Conservation (phyloP, 2,113 vertebrate species). For the Orientallactaga bullata region DNA sequence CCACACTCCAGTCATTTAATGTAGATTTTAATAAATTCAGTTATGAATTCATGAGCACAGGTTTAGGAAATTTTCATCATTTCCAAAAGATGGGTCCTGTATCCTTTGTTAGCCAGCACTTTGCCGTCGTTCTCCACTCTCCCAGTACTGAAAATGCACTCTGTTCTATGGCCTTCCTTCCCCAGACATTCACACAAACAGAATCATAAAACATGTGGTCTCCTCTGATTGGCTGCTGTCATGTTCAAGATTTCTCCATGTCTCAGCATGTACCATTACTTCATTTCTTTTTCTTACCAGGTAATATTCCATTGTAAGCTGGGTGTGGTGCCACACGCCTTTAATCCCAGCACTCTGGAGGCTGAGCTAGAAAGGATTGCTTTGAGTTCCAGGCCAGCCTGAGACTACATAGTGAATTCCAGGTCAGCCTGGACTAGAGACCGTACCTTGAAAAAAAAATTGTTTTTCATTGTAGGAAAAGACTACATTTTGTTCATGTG, state of each 20-base stretch:
- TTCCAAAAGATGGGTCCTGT: not conserved
- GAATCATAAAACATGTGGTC: not conserved
- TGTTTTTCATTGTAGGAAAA: not conserved
- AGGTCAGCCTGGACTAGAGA: too few relatives aligned
- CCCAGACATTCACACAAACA: not conserved
- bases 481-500: conserved; percentile 10
- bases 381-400: too few relatives aligned
- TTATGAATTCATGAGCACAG: not conserved
- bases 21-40: not conserved
- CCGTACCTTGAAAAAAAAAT: too few relatives aligned
- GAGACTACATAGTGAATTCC: too few relatives aligned
- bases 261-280: too few relatives aligned
- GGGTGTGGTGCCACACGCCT: too few relatives aligned
- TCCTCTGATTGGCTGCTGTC: not conserved
- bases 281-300: too few relatives aligned
- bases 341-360: too few relatives aligned
- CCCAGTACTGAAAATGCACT: not conserved
- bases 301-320: too few relatives aligned
- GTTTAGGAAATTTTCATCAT: not conserved
- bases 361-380: too few relatives aligned
- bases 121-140: not conserved
- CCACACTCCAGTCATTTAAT: not conserved
- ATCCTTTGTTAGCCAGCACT: not conserved
- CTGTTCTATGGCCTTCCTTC: not conserved
- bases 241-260: not conserved